Conservation (phyloP, 2,113 vertebrate species). For the Sisor rabdophorus region DNA sequence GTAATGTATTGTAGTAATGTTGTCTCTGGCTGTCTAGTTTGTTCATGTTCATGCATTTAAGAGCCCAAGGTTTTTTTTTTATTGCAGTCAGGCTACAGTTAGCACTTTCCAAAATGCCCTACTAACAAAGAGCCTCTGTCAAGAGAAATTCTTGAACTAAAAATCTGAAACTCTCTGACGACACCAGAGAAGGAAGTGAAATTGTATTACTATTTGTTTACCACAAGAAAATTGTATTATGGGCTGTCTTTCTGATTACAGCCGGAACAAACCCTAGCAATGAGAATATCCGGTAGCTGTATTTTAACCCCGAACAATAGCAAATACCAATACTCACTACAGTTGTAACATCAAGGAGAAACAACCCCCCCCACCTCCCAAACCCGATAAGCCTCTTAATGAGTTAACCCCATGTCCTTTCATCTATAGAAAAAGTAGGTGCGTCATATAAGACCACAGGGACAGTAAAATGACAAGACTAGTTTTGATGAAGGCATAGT, state of each 20-base stretch:
- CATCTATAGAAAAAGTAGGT: conserved; percentile 37
- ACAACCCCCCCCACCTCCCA: conserved; percentile 3
- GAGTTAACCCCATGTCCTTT: conserved; percentile 27
- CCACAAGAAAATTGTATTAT: neutral
- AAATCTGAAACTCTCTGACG: too few species aligned
- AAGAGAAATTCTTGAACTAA: too few species aligned
- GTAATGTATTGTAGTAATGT: too few species aligned
- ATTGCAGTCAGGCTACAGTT: too few species aligned
- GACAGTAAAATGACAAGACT: conserved; percentile 63
- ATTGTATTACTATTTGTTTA: neutral
- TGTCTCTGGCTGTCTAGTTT: too few species aligned
- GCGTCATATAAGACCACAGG: conserved; percentile 27
- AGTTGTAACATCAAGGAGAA: conserved; percentile 6
- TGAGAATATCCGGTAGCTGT: neutral
- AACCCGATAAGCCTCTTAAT: conserved; percentile 3
- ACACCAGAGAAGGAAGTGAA: too few species aligned
- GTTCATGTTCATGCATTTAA: too few species aligned
- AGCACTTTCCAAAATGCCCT: too few species aligned
- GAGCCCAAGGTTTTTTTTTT: too few species aligned
- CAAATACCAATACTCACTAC: neutral
- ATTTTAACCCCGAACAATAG: too few species aligned
- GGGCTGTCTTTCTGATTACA: neutral
- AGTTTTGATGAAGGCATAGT: conserved; percentile 46
- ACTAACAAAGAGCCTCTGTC: too few species aligned
- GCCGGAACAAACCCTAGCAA: neutral